Percentiles rank a stretch among this genome's conserved stretches.
These are phyloP conservation scores for Cyprinus carpio DNA, from an alignment of 2,113 vertebrate genomes.

Conservation along the genomic window DNA sequence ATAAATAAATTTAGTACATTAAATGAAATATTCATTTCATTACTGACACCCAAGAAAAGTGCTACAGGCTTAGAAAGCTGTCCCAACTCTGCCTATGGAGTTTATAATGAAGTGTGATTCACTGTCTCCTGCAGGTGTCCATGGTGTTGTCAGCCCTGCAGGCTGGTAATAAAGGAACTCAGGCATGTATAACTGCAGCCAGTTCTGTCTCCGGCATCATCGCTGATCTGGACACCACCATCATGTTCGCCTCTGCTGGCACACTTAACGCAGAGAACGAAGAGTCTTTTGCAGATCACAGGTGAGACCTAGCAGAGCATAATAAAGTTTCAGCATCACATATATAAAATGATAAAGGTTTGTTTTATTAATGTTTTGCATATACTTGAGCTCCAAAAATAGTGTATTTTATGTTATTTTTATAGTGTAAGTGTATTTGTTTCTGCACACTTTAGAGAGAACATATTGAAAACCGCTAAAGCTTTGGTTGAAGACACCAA, in stretches of 20 bases:
- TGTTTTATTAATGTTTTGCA: no score
- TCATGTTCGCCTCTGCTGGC: conserved; percentile 98
- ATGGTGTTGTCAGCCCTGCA: conserved; percentile 94
- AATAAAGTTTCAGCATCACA: no score
- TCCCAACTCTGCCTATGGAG: neutral
- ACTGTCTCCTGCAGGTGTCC: conserved; percentile 81
- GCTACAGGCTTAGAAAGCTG: neutral
- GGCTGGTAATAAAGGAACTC: conserved; percentile 96
- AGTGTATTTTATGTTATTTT: no score
- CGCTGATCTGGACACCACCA: conserved; percentile 96
- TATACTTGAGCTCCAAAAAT: no score
- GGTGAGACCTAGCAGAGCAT: conserved; percentile 69
- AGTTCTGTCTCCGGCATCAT: conserved; percentile 96
- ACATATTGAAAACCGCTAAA: conserved; percentile 98
- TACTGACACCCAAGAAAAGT: neutral
- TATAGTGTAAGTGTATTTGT: neutral
- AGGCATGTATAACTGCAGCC: conserved; percentile 97
- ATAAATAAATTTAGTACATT: neutral
- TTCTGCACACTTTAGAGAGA: conserved; percentile 80
- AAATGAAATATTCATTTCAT: neutral
- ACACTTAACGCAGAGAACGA: conserved; percentile 94
- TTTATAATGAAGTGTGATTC: conserved; percentile 14
- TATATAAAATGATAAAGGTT: no score
- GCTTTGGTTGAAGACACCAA: conserved; percentile 97
- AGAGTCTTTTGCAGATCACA: conserved; percentile 96